Conservation (phyloP, 2,888 invertebrate species). For the Epistrophe grossulariae region DNA sequence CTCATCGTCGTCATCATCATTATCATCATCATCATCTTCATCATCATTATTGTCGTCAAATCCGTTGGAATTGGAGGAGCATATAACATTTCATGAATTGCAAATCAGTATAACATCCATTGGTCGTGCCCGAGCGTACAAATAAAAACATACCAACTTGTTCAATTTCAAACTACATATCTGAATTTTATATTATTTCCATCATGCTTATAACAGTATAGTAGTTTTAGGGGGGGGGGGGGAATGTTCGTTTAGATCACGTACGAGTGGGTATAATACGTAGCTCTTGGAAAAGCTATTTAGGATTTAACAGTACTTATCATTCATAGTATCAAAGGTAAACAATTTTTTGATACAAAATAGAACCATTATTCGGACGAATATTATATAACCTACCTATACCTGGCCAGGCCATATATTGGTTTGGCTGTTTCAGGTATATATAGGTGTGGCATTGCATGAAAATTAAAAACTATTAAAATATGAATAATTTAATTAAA, state of each 20-base stretch:
- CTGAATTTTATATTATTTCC: not conserved
- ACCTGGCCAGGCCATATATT: not conserved
- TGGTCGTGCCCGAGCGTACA: not conserved
- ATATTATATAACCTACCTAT: not conserved
- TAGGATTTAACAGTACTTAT: constrained; percentile 55
- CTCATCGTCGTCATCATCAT: not conserved
- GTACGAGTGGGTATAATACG: constrained; percentile 4
- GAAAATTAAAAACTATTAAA: too few relatives aligned
- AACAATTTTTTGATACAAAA: constrained; percentile 42
- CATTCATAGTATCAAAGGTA: constrained; percentile 54
- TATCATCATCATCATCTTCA: not conserved
- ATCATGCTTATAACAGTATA: not conserved
- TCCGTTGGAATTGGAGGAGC: not conserved
- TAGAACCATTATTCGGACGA: constrained; percentile 16
- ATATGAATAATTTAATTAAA: too few relatives aligned
- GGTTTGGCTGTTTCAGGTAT: not conserved
- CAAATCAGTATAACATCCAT: constrained; percentile 28
- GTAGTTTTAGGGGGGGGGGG: not conserved
- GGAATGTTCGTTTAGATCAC: constrained; percentile 58
- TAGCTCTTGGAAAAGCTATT: constrained; percentile 48
- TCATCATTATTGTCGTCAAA: not conserved
- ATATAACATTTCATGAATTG: constrained; percentile 27
- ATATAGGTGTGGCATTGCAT: too few relatives aligned
- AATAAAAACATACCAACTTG: constrained; percentile 7
- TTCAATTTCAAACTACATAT: not conserved